Evolutionary conservation across 2,113 vertebrate species (phyloP).

Genomic region (Colius striatus): DNA sequence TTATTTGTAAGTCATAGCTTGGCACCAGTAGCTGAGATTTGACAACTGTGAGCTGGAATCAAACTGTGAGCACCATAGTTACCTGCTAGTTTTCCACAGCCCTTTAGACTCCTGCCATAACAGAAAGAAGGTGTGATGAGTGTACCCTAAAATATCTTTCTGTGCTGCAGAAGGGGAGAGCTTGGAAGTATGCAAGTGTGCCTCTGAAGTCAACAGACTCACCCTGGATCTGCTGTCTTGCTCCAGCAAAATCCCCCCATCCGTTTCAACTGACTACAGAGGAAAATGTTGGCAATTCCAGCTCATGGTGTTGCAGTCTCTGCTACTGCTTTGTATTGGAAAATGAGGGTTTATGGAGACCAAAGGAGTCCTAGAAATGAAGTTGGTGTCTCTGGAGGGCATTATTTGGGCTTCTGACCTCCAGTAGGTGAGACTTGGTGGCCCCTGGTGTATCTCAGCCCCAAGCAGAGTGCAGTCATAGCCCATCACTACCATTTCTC

Average conservation of each 20-base stretch:
- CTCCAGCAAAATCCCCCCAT: neutral
- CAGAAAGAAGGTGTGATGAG: neutral
- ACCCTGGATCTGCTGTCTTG: neutral
- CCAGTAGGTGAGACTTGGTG: neutral
- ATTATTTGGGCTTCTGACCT: neutral
- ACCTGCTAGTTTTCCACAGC: neutral
- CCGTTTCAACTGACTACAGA: neutral
- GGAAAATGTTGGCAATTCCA: neutral
- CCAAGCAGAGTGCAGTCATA: rapidly evolving
- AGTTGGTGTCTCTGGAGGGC: neutral
- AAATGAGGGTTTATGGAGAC: neutral
- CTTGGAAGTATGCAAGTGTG: neutral
- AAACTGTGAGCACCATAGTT: neutral
- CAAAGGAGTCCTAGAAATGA: neutral
- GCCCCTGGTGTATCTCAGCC: rapidly evolving
- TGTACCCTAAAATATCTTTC: neutral
- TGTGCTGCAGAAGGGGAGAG: neutral
- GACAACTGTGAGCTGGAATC: neutral
- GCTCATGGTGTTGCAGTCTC: neutral
- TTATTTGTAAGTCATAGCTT: neutral
- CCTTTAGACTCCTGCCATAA: neutral
- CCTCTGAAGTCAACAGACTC: neutral
- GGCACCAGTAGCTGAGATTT: neutral
- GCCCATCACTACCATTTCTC: neutral
- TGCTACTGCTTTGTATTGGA: neutral